A percentile compares a stretch with the other conserved stretches of the same genome.
phyloP scores from a whole-genome alignment of 2,797 vertebrate genomes.

The Sternotherus odoratus region DNA sequence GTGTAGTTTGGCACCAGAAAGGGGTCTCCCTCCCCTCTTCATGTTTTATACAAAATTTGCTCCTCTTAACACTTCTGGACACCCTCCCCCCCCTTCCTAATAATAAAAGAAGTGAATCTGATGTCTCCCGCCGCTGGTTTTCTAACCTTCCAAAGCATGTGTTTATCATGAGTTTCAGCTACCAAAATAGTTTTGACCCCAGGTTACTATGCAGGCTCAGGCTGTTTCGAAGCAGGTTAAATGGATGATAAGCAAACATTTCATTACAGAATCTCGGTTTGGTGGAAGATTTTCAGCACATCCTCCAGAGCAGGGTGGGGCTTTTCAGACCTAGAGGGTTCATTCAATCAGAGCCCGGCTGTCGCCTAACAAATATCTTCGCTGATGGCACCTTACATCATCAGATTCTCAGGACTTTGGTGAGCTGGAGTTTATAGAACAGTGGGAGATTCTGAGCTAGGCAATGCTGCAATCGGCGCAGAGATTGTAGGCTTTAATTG shows the following conservation, averaged over 20 bases:
- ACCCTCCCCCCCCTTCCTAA: constrained; percentile 61
- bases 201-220: constrained; percentile 79
- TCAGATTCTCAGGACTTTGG: constrained; percentile 35
- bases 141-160: constrained; percentile 79
- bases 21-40: constrained; percentile 67
- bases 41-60: constrained; percentile 69
- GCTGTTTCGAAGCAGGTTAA: constrained; percentile 76
- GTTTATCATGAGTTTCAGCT: constrained; percentile 81
- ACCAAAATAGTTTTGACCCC: constrained; percentile 84
- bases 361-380: constrained; percentile 62
- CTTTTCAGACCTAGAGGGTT: constrained; percentile 57
- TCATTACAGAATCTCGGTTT: constrained; percentile 73
- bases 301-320: background rate
- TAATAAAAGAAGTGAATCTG: constrained; percentile 77
- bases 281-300: constrained; percentile 79
- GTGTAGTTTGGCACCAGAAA: constrained; percentile 67
- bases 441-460: constrained; percentile 38
- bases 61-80: constrained; percentile 66
- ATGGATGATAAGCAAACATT: constrained; percentile 81
- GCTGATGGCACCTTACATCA: constrained; percentile 40
- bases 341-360: constrained; percentile 74
- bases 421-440: background rate
- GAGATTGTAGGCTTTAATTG: constrained; percentile 61
- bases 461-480: constrained; percentile 12
- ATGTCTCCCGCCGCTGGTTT: constrained; percentile 75